phyloP scores from a whole-genome alignment of 2,113 vertebrate species.

The Anser cygnoides region DNA sequence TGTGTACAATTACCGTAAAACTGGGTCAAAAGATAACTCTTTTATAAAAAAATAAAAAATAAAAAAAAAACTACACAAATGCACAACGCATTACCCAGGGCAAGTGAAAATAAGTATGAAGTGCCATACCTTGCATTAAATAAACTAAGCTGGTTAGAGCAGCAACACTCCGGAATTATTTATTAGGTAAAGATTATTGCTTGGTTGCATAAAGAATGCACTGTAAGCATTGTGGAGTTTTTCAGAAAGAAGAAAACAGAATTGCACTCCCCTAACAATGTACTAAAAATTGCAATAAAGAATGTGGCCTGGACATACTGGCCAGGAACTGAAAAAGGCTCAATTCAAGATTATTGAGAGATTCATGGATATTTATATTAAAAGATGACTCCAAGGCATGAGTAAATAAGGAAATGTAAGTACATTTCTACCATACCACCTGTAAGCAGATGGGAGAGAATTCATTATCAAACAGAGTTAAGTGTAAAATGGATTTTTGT shows the following conservation, averaged over 20 bases:
- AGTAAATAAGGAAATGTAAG: constrained; percentile 16
- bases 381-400: constrained; percentile 38
- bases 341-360: background rate
- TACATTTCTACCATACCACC: constrained; percentile 19
- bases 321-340: constrained; percentile 6
- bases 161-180: constrained; percentile 15
- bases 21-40: background rate
- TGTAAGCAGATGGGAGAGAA: constrained; percentile 51
- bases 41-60: background rate
- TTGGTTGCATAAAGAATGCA: background rate
- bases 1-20: background rate
- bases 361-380: constrained; percentile 8
- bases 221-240: background rate
- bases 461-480: constrained; percentile 45
- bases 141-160: background rate
- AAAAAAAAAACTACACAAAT: background rate
- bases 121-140: background rate
- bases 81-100: background rate
- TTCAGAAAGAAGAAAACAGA: background rate
- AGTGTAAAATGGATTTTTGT: constrained; percentile 28
- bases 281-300: background rate
- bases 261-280: background rate
- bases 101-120: background rate
- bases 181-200: constrained; percentile 15
- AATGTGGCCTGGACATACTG: background rate